Percentiles rank a stretch among this genome's conserved stretches.
Conservation (phyloP, 2,888 invertebrate genomes). For the Leuctra nigra region DNA sequence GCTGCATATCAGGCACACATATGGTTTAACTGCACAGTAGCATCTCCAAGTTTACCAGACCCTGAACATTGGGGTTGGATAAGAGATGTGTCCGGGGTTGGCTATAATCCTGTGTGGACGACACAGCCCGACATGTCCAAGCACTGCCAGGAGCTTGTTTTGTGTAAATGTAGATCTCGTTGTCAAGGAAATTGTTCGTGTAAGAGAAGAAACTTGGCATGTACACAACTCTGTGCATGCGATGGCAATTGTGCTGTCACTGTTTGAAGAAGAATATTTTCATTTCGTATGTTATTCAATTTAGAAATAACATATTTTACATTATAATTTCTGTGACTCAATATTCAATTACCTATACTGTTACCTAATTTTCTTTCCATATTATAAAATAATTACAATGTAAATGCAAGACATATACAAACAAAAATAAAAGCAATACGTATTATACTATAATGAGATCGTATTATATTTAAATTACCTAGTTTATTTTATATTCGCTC, state of each 20-base stretch:
- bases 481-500: no score
- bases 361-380: no score
- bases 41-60: background rate
- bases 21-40: background rate
- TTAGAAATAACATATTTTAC: no score
- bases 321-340: no score
- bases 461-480: no score
- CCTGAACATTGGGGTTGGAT: slow-evolving; percentile 7
- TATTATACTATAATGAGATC: no score
- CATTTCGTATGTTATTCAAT: no score
- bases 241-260: background rate
- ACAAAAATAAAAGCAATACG: no score
- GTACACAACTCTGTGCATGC: background rate
- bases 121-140: slow-evolving; percentile 5
- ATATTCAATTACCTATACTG: no score
- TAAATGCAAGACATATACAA: no score
- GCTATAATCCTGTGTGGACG: slow-evolving; percentile 9
- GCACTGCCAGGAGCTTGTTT: background rate
- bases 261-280: no score
- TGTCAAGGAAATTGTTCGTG: background rate
- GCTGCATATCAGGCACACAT: slow-evolving; percentile 16
- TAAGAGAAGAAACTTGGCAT: background rate
- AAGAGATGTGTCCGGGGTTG: background rate
- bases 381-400: no score
- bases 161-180: background rate